These are phyloP conservation scores for Odontothrips loti DNA, from an alignment of 2,888 invertebrate species.

Conservation along the genomic window DNA sequence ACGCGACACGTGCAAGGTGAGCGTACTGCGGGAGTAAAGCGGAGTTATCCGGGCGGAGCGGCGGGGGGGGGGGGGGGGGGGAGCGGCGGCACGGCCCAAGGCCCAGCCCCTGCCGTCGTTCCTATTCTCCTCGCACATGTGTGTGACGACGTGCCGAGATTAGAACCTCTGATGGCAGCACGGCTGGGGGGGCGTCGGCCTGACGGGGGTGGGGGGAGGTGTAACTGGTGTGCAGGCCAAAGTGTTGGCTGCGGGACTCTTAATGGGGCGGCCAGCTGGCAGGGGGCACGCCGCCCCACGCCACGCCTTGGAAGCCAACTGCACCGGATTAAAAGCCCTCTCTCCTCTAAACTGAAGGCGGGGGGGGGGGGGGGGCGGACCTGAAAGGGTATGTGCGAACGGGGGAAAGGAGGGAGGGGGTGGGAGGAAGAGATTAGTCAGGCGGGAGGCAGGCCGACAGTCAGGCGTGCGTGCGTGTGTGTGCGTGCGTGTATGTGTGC, in stretches of 20 bases:
- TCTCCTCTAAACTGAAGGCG: neutral
- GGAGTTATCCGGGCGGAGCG: neutral
- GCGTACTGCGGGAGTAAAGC: neutral
- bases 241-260: neutral
- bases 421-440: too few species aligned
- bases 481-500: neutral
- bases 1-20: too few species aligned
- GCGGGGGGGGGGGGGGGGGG: neutral
- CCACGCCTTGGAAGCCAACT: neutral
- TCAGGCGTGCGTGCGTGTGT: neutral
- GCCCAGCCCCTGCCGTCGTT: neutral
- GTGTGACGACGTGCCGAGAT: neutral
- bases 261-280: neutral
- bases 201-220: neutral
- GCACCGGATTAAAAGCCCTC: conserved; percentile 24
- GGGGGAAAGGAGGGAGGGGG: too few species aligned
- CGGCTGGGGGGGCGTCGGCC: neutral
- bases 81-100: neutral
- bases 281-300: neutral
- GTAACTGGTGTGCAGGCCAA: neutral
- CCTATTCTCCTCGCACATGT: too few species aligned
- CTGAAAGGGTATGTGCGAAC: too few species aligned
- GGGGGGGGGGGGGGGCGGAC: too few species aligned
- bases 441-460: too few species aligned
- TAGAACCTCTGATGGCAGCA: neutral